Evolutionary conservation across 2,888 invertebrate genomes (phyloP).

Genomic region (Morinoia aosen): DNA sequence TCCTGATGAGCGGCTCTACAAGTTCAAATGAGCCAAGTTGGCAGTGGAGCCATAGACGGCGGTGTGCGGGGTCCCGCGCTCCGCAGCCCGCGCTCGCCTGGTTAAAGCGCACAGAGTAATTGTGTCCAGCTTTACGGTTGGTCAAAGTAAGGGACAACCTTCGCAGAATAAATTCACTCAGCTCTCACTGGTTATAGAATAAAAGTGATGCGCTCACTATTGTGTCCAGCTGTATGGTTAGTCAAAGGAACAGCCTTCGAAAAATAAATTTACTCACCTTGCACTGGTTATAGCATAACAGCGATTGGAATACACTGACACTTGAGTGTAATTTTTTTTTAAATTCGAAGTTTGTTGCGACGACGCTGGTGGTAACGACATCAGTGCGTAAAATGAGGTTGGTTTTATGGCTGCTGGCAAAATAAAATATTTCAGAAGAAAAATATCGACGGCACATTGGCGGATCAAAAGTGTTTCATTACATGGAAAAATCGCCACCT

Average conservation of each 20-base stretch:
- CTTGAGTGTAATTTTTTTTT: no score
- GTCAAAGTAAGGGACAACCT: not conserved
- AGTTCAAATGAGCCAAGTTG: slow-evolving; percentile 49
- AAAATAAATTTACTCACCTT: no score
- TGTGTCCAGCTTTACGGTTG: not conserved
- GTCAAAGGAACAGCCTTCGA: not conserved
- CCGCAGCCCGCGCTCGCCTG: not conserved
- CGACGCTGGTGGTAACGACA: no score
- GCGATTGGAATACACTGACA: no score
- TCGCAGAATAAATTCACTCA: no score
- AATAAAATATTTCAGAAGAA: not conserved
- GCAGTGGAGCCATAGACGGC: not conserved
- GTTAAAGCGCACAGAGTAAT: not conserved
- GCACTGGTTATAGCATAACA: no score
- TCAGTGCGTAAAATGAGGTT: not conserved
- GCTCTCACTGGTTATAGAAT: no score
- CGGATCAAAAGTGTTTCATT: not conserved
- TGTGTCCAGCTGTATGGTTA: not conserved
- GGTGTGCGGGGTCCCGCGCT: not conserved
- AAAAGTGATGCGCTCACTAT: not conserved
- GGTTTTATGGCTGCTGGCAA: not conserved
- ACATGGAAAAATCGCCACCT: not conserved
- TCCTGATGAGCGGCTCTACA: slow-evolving; percentile 28
- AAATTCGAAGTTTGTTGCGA: no score
- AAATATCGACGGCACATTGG: no score